A percentile compares a stretch with the other conserved stretches of the same genome.
These are phyloP conservation scores for Abrostola triplasia DNA, from an alignment of 2,888 invertebrate species.

Conservation along the genomic window DNA sequence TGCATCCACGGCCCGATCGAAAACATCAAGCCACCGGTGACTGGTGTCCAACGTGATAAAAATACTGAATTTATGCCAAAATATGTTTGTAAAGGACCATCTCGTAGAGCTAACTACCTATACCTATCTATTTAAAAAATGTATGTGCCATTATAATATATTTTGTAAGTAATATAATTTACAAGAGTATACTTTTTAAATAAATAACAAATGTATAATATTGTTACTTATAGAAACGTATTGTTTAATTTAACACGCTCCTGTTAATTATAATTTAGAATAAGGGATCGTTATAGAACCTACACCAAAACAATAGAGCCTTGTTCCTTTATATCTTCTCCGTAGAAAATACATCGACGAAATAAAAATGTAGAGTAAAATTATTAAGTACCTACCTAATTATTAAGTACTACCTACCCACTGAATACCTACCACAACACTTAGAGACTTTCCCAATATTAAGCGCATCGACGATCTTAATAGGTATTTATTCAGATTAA, in stretches of 20 bases:
- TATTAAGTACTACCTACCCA: too few relatives aligned
- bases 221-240: conserved; percentile 19
- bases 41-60: background rate
- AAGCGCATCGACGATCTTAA: background rate
- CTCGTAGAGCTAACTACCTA: conserved; percentile 17
- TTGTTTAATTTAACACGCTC: background rate
- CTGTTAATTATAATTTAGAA: too few relatives aligned
- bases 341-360: too few relatives aligned
- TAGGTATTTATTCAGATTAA: too few relatives aligned
- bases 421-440: too few relatives aligned
- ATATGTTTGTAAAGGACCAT: conserved; percentile 24
- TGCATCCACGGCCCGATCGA: background rate
- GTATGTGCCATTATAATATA: conserved; percentile 47
- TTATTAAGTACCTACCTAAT: too few relatives aligned
- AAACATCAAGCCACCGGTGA: background rate
- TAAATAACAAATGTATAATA: conserved; percentile 28
- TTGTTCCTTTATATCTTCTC: too few relatives aligned
- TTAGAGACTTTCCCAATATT: too few relatives aligned
- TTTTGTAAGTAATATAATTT: conserved; percentile 34
- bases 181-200: conserved; percentile 34
- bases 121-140: conserved; percentile 36
- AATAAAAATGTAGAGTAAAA: too few relatives aligned
- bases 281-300: too few relatives aligned
- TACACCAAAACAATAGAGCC: too few relatives aligned
- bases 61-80: conserved; percentile 2